Percentiles rank a stretch among this genome's conserved stretches.
These are phyloP conservation scores for Ptychadena robeensis DNA, from an alignment of 2,797 vertebrate species.

Conservation along the genomic window DNA sequence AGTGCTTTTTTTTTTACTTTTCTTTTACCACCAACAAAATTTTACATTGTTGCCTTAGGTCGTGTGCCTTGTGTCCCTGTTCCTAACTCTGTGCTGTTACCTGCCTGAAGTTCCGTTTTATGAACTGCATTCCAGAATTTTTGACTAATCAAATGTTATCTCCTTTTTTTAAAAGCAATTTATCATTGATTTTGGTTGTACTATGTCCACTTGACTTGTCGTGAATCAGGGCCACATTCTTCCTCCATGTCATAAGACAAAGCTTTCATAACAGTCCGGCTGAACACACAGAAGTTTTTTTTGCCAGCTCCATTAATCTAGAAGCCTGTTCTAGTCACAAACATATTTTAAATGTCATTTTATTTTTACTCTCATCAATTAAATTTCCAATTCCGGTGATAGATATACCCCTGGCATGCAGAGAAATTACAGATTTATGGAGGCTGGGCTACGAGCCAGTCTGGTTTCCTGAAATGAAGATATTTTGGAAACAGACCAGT, in stretches of 20 bases:
- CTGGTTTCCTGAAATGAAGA: constrained; percentile 51
- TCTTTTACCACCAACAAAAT: too few relatives aligned
- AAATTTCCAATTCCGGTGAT: constrained; percentile 26
- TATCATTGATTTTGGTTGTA: background rate
- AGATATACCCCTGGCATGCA: constrained; percentile 38
- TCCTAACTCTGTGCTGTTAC: too few relatives aligned
- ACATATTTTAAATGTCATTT: constrained; percentile 51
- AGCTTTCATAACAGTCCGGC: background rate
- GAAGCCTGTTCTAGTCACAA: constrained; percentile 35
- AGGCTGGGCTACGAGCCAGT: constrained; percentile 45
- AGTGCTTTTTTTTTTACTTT: too few relatives aligned
- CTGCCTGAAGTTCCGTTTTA: background rate
- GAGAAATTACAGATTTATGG: constrained; percentile 39
- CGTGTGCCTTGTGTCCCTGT: too few relatives aligned
- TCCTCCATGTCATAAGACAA: background rate
- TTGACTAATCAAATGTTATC: background rate
- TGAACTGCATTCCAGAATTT: background rate
- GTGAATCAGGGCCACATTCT: background rate
- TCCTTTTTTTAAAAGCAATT: background rate
- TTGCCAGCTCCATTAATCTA: constrained; percentile 11
- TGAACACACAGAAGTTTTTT: background rate
- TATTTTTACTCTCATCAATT: constrained; percentile 43
- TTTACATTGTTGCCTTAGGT: too few relatives aligned
- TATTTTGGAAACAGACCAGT: constrained; percentile 45
- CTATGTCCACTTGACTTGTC: background rate